phyloP scores from a whole-genome alignment of 1,140 invertebrate species.

The Macrotrachela quadricornifera region DNA sequence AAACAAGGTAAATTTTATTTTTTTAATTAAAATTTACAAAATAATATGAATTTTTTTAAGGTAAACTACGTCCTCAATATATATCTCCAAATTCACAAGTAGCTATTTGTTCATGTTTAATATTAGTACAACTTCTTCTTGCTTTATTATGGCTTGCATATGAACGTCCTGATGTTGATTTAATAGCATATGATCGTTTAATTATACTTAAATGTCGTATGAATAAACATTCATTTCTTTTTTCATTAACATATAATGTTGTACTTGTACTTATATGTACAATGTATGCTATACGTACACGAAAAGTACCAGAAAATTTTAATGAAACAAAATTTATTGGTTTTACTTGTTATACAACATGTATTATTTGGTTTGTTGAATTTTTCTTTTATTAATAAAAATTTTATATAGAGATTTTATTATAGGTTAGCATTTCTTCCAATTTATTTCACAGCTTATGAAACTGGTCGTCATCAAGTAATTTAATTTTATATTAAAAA shows the following conservation, averaged over 20 bases:
- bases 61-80: conserved; percentile 46
- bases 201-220: conserved; percentile 31
- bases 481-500: no score
- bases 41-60: no score
- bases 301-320: conserved; percentile 67
- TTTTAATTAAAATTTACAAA: no score
- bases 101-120: conserved; percentile 57
- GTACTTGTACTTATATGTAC: conserved; percentile 56
- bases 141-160: no score
- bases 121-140: conserved; percentile 30
- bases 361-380: conserved; percentile 72
- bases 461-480: no score
- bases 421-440: conserved; percentile 39
- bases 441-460: conserved; percentile 38
- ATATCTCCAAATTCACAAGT: conserved; percentile 80
- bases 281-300: conserved; percentile 58
- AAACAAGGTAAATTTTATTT: conserved; percentile 51
- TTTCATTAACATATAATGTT: conserved; percentile 54
- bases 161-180: no score
- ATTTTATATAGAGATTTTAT: no score
- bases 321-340: conserved; percentile 39
- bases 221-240: conserved; percentile 37
- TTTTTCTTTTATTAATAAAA: conserved; percentile 44
- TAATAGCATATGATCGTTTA: background rate
- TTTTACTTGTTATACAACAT: conserved; percentile 64